Conservation (phyloP, 2,888 invertebrate genomes). For the Temnothorax unifasciatus region DNA sequence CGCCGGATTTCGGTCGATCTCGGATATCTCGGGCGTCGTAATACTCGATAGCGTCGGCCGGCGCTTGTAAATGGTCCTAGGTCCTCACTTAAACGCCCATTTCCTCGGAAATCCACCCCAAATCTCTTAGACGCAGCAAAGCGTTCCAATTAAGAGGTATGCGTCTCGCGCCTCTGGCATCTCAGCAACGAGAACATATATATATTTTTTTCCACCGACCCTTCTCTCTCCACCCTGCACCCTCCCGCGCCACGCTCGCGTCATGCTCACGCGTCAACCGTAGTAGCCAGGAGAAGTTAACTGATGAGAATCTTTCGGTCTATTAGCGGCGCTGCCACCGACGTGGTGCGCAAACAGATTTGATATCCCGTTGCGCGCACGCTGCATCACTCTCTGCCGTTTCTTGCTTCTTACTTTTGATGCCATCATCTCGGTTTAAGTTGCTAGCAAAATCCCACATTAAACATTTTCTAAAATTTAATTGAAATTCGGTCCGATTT, state of each 20-base stretch:
- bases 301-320: constrained; percentile 83
- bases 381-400: constrained; percentile 67
- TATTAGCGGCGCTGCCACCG: constrained; percentile 84
- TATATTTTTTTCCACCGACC: constrained; percentile 68
- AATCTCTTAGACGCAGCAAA: constrained; percentile 83
- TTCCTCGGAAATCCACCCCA: constrained; percentile 85
- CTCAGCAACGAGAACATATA: constrained; percentile 79
- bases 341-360: constrained; percentile 79
- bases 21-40: constrained; percentile 27
- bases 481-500: not conserved
- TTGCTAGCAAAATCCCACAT: not conserved
- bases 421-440: not conserved
- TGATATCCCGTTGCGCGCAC: constrained; percentile 81
- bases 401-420: not conserved
- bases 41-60: constrained; percentile 64
- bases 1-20: constrained; percentile 33
- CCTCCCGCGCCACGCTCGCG: constrained; percentile 11
- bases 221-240: constrained; percentile 41
- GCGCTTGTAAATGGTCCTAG: constrained; percentile 72
- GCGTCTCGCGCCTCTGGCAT: constrained; percentile 83
- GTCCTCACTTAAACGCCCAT: constrained; percentile 83
- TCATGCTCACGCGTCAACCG: constrained; percentile 47
- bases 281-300: constrained; percentile 69
- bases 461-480: not conserved
- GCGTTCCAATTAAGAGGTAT: constrained; percentile 86